These are phyloP conservation scores for Apotomis turbidana DNA, from an alignment of 2,888 invertebrate species.

Conservation along the genomic window DNA sequence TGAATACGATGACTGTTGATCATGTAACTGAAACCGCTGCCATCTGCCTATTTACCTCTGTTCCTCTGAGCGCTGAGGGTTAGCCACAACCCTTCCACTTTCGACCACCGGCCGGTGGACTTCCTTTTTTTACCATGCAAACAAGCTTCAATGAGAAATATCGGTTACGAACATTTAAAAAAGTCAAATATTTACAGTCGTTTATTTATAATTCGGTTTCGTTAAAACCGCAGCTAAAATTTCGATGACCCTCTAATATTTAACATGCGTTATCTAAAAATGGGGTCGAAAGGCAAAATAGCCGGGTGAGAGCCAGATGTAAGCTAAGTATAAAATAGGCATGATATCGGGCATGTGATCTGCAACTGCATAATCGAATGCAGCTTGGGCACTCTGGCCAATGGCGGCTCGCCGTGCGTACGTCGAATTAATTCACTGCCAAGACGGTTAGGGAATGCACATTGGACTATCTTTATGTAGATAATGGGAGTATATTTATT, in stretches of 20 bases:
- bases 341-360: conserved; percentile 74
- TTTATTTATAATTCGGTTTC: conserved; percentile 49
- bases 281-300: conserved; percentile 51
- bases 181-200: conserved; percentile 72
- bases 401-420: conserved; percentile 58
- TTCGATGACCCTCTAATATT: conserved; percentile 37
- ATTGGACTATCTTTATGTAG: conserved; percentile 41
- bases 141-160: conserved; percentile 81
- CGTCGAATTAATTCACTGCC: conserved; percentile 63
- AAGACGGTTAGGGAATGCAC: conserved; percentile 53
- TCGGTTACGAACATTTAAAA: conserved; percentile 78
- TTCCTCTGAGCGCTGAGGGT: conserved; percentile 57
- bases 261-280: conserved; percentile 43
- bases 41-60: conserved; percentile 78
- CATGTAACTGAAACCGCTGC: conserved; percentile 75
- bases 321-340: conserved; percentile 65
- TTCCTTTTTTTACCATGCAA: conserved; percentile 76
- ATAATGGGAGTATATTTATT: conserved; percentile 40
- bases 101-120: conserved; percentile 71
- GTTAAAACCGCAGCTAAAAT: conserved; percentile 42
- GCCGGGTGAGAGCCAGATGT: conserved; percentile 71
- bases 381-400: conserved; percentile 75
- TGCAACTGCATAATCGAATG: conserved; percentile 69
- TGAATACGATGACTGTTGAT: conserved; percentile 79
- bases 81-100: conserved; percentile 63